These are phyloP conservation scores for Lanius ludovicianus DNA, from an alignment of 2,113 vertebrate species.

Conservation along the genomic window DNA sequence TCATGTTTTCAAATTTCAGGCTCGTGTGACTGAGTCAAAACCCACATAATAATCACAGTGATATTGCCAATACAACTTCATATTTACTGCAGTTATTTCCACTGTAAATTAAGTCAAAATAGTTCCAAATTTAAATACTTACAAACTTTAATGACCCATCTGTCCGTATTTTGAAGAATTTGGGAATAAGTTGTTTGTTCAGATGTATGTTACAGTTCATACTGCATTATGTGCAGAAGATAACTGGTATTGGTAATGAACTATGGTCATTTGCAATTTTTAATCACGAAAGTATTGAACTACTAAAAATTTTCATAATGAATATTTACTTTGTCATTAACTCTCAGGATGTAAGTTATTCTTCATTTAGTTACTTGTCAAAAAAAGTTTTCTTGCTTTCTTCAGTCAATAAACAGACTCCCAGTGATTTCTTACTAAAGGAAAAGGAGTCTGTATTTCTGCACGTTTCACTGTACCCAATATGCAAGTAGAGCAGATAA, in stretches of 20 bases:
- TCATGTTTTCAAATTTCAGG: background rate
- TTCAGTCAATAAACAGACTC: background rate
- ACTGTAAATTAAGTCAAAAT: background rate
- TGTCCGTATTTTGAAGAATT: background rate
- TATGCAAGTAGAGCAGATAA: background rate
- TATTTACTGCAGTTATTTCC: background rate
- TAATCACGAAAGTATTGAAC: background rate
- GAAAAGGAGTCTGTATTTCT: background rate
- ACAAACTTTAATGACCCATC: background rate
- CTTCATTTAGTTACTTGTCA: background rate
- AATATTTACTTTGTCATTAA: background rate
- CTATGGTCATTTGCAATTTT: background rate
- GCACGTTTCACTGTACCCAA: background rate
- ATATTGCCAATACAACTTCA: background rate
- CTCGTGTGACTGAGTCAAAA: background rate
- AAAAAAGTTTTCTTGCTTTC: background rate
- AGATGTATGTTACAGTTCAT: background rate
- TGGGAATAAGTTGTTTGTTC: background rate
- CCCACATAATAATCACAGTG: background rate
- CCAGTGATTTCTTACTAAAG: background rate
- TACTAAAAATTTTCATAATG: background rate
- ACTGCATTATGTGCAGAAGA: background rate
- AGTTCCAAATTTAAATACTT: background rate
- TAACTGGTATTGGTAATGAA: background rate
- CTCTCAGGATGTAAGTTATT: background rate